phyloP scores from a whole-genome alignment of 30 jellyfish, hydroid and myxozoan genomes.

The Pseudorhiza aurosa region DNA sequence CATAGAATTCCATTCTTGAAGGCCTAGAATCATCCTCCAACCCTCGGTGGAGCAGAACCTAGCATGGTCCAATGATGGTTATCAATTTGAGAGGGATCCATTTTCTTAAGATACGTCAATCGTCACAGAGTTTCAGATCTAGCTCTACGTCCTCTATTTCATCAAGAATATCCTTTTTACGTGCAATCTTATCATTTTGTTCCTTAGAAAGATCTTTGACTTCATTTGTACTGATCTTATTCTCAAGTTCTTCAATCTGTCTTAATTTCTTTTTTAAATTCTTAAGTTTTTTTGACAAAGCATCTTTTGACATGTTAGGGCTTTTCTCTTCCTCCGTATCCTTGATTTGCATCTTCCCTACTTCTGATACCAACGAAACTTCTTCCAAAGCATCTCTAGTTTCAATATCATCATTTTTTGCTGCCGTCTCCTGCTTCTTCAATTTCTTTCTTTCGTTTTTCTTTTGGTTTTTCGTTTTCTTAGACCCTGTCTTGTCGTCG shows the following conservation, averaged over 20 bases:
- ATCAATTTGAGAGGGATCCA: too few species aligned
- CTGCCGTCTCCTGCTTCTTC: conserved; percentile 61
- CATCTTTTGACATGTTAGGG: conserved; percentile 20
- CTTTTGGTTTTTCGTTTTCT: conserved; percentile 82
- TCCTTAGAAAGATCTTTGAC: conserved; percentile 70
- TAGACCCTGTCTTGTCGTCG: conserved; percentile 37
- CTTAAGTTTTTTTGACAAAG: conserved; percentile 60
- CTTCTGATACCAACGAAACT: background rate
- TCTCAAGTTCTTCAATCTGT: conserved; percentile 90
- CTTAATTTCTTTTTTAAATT: conserved; percentile 77
- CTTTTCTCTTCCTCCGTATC: background rate
- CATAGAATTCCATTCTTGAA: too few species aligned
- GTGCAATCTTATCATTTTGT: conserved; percentile 79
- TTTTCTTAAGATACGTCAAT: too few species aligned
- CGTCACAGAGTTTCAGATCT: conserved; percentile 62
- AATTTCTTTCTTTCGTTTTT: conserved; percentile 84
- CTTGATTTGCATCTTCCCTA: background rate
- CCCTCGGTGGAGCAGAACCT: too few species aligned
- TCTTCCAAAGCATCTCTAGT: background rate
- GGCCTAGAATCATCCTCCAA: too few species aligned
- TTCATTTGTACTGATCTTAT: conserved; percentile 64
- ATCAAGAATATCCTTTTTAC: conserved; percentile 64
- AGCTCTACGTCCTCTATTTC: conserved; percentile 85
- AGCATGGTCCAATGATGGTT: too few species aligned
- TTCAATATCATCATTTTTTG: background rate